Conservation (phyloP, 2,888 invertebrate species). For the Cyrtodaria siliqua region DNA sequence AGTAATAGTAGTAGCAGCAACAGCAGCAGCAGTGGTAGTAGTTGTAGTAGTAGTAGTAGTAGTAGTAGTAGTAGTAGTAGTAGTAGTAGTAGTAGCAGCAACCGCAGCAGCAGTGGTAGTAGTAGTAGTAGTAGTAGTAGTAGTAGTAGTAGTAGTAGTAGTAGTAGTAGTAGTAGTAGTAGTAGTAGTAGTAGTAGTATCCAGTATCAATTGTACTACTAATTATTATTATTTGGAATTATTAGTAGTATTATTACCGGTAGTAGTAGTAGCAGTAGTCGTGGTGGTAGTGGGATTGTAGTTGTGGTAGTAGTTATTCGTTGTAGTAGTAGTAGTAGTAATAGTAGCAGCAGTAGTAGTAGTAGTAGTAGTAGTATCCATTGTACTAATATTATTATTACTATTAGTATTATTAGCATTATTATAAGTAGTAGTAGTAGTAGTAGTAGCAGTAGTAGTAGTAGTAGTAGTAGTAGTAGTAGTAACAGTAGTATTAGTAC, state of each 20-base stretch:
- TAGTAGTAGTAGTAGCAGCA: conserved; percentile 4
- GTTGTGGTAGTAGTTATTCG: no score
- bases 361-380: no score
- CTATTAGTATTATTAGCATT: no score
- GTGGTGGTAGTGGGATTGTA: neutral
- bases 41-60: conserved; percentile 18
- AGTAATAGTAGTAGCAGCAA: no score
- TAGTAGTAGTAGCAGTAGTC: neutral
- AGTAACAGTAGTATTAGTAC: no score
- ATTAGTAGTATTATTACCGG: neutral
- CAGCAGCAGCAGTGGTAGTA: neutral
- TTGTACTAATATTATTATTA: no score
- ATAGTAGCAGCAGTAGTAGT: no score
- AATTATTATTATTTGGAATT: neutral
- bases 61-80: conserved; percentile 4
- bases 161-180: conserved; percentile 14
- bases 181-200: conserved; percentile 10
- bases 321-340: no score
- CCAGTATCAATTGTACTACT: no score
- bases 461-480: neutral
- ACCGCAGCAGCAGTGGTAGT: no score
- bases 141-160: conserved; percentile 13
- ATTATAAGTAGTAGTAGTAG: no score
- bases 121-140: conserved; percentile 13
- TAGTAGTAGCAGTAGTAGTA: no score